Conservation (phyloP, 2,888 invertebrate genomes). For the Crematogaster levior region DNA sequence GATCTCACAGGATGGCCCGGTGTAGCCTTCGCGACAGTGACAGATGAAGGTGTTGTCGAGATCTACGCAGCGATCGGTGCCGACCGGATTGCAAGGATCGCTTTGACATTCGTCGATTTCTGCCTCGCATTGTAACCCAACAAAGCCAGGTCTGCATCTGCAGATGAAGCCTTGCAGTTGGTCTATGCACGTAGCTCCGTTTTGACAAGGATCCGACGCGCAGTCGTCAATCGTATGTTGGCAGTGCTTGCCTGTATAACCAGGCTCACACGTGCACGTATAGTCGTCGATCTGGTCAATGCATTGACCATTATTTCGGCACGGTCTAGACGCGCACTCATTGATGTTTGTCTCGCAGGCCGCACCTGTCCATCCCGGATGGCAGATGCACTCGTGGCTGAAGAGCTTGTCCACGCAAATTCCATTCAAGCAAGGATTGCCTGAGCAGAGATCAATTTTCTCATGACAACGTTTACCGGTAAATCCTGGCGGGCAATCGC, state of each 20-base stretch:
- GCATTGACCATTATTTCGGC: conserved; percentile 97
- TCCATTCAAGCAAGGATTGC: conserved; percentile 96
- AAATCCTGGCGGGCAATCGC: conserved; percentile 97
- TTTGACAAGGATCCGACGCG: conserved; percentile 95
- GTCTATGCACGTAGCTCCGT: conserved; percentile 95
- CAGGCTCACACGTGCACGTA: conserved; percentile 96
- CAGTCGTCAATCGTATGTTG: conserved; percentile 98
- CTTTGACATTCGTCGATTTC: conserved; percentile 96
- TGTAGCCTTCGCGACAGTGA: conserved; percentile 95
- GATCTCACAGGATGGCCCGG: conserved; percentile 93
- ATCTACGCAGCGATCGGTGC: conserved; percentile 96
- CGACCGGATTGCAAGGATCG: conserved; percentile 95
- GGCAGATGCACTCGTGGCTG: conserved; percentile 95
- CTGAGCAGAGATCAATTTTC: conserved; percentile 96
- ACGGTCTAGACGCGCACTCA: conserved; percentile 95
- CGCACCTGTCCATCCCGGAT: conserved; percentile 95
- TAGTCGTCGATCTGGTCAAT: conserved; percentile 94
- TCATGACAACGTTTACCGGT: conserved; percentile 98
- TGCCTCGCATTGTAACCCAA: conserved; percentile 97
- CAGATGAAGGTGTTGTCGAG: conserved; percentile 95
- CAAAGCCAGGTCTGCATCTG: conserved; percentile 96
- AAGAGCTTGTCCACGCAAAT: conserved; percentile 96
- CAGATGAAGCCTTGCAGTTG: conserved; percentile 96
- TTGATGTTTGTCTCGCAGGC: conserved; percentile 96
- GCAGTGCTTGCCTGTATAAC: conserved; percentile 96